Evolutionary conservation across 2,888 invertebrate genomes (phyloP).

Genomic region (Cataglyphis rosenhaueri): DNA sequence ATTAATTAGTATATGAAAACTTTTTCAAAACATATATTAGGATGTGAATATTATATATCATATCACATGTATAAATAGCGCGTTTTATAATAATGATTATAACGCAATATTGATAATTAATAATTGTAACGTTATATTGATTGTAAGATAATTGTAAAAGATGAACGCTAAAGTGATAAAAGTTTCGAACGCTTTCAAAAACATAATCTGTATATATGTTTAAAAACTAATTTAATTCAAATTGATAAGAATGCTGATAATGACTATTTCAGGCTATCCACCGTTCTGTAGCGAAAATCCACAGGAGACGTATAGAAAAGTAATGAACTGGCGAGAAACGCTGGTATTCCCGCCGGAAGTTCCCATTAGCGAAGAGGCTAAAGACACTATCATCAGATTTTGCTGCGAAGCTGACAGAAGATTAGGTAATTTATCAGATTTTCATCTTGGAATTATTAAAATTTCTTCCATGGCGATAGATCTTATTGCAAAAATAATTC

Average conservation of each 20-base stretch:
- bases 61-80: background rate
- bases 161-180: background rate
- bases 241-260: background rate
- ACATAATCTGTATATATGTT: background rate
- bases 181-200: background rate
- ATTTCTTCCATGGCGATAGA: background rate
- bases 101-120: too few relatives aligned
- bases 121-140: background rate
- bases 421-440: constrained; percentile 85
- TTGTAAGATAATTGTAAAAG: background rate
- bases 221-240: background rate
- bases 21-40: background rate
- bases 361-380: constrained; percentile 99
- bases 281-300: constrained; percentile 99
- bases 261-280: constrained; percentile 91
- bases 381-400: constrained; percentile 97
- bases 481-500: background rate
- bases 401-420: constrained; percentile 98
- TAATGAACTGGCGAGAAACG: constrained; percentile 99
- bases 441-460: constrained; percentile 8
- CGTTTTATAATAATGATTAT: background rate
- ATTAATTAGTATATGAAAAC: constrained; percentile 3
- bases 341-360: constrained; percentile 99
- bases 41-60: background rate
- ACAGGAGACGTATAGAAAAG: constrained; percentile 98